These are phyloP conservation scores for Helogale parvula DNA, from an alignment of 2,113 vertebrate species.

Conservation along the genomic window DNA sequence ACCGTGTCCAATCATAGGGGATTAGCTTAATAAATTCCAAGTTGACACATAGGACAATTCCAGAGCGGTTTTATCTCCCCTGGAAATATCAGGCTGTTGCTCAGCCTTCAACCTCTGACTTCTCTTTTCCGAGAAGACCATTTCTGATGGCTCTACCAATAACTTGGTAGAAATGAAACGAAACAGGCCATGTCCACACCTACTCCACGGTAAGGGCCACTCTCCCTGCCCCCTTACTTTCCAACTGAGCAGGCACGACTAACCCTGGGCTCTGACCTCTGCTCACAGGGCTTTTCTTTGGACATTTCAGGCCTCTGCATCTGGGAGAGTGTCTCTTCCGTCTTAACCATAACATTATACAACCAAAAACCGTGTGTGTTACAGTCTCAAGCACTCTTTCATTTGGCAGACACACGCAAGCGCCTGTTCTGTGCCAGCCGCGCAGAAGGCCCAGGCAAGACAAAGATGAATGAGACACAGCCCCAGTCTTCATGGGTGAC, in stretches of 20 bases:
- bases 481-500: background rate
- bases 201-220: background rate
- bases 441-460: slow-evolving; percentile 44
- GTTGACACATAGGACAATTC: background rate
- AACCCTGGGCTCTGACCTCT: background rate
- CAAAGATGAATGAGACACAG: slow-evolving; percentile 66
- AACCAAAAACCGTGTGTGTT: background rate
- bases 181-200: background rate
- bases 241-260: background rate
- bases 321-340: background rate
- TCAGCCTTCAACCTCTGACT: background rate
- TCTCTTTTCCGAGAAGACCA: background rate
- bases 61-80: background rate
- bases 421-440: slow-evolving; percentile 51
- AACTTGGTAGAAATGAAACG: slow-evolving; percentile 1
- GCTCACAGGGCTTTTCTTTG: background rate
- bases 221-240: background rate
- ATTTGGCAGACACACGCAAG: background rate
- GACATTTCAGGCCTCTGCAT: background rate
- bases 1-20: background rate
- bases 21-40: background rate
- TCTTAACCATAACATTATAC: background rate
- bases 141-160: background rate
- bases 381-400: slow-evolving; percentile 31
- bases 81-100: background rate